phyloP scores from a whole-genome alignment of 2,797 vertebrate genomes.

The Numenius phaeopus region DNA sequence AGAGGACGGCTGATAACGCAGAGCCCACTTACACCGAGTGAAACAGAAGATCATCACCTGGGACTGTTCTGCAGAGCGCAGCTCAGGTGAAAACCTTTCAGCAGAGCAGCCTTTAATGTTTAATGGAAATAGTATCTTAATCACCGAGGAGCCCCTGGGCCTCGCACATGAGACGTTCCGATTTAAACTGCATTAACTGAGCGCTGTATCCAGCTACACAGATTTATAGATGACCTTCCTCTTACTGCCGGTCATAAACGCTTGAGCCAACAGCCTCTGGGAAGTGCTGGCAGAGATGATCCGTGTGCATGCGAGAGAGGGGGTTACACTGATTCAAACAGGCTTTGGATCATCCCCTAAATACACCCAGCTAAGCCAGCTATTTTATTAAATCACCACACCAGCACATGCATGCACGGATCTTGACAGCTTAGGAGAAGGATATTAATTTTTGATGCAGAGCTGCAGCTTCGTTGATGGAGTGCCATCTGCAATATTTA shows the following conservation, averaged over 20 bases:
- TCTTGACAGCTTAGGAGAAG: not conserved
- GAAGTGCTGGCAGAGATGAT: not conserved
- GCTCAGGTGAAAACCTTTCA: not conserved
- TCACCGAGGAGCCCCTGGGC: not conserved
- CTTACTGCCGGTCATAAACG: not conserved
- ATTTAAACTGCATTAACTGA: not conserved
- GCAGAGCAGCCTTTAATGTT: not conserved
- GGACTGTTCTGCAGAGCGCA: not conserved
- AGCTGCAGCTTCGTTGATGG: not conserved
- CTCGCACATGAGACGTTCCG: not conserved
- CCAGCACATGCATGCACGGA: not conserved
- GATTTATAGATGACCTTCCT: not conserved
- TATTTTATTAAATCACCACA: not conserved
- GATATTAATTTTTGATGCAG: not conserved
- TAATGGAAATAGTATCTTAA: not conserved
- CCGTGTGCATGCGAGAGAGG: fast-evolving
- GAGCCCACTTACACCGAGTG: not conserved
- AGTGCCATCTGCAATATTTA: not conserved
- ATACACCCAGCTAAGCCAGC: not conserved
- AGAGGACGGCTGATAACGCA: not conserved
- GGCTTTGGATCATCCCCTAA: not conserved
- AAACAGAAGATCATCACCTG: not conserved
- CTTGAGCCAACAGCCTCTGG: not conserved
- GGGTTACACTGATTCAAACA: not conserved
- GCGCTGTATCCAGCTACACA: not conserved